Conservation (phyloP, 2,888 invertebrate species). For the Pristionchus maxplancki region DNA sequence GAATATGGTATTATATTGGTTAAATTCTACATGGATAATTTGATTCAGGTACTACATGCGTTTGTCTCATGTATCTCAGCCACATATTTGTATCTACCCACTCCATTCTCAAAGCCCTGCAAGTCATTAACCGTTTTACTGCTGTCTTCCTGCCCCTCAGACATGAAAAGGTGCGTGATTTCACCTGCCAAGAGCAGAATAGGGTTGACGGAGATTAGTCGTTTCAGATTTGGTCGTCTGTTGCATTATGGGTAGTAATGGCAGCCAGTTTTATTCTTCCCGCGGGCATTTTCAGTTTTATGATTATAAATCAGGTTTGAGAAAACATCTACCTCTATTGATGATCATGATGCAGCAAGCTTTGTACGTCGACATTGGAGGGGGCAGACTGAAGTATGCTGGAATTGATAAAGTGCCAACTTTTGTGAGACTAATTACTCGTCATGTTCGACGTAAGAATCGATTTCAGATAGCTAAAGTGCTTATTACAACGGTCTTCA, state of each 20-base stretch:
- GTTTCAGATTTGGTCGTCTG: not conserved
- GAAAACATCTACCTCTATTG: not conserved
- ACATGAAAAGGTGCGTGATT: not conserved
- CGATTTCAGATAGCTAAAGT: not conserved
- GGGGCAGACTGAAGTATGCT: not conserved
- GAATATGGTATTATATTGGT: not conserved
- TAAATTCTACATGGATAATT: not conserved
- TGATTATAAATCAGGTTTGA: not conserved
- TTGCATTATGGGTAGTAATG: not conserved
- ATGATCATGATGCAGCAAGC: not conserved
- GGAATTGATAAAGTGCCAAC: not conserved
- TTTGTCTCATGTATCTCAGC: not conserved
- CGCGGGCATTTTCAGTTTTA: not conserved
- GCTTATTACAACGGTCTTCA: not conserved
- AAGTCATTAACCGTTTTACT: slow-evolving; percentile 21
- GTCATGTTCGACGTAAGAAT: not conserved
- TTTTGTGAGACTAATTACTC: not conserved
- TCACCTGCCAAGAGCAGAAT: not conserved
- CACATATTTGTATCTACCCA: not conserved
- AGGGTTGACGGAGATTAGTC: too few relatives aligned
- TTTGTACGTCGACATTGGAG: not conserved
- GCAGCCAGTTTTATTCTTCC: not conserved
- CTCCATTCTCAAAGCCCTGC: not conserved
- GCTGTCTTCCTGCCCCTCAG: not conserved
- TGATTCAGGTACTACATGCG: not conserved